These are phyloP conservation scores for Lissonota sp. DNA, from an alignment of 2,888 invertebrate genomes.

Conservation along the genomic window DNA sequence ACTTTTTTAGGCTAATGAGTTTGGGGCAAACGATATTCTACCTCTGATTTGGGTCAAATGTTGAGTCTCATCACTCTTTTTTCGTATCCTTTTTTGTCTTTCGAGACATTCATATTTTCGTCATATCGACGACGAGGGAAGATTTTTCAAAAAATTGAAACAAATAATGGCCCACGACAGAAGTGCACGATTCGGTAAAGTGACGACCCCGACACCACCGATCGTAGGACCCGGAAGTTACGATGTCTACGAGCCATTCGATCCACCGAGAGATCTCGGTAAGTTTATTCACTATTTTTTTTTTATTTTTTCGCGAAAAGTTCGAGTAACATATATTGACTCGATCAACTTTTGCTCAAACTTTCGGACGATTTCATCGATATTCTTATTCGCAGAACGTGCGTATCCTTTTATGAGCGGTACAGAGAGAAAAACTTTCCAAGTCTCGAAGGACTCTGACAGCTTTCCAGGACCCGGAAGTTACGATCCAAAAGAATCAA, in stretches of 20 bases:
- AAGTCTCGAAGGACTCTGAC: slow-evolving; percentile 59
- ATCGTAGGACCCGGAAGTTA: slow-evolving; percentile 72
- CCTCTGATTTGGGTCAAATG: not conserved
- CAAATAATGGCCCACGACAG: slow-evolving; percentile 69
- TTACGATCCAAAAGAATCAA: slow-evolving; percentile 64
- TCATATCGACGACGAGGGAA: too few relatives aligned
- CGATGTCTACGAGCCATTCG: slow-evolving; percentile 59
- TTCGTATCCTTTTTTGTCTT: not conserved
- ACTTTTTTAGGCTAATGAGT: too few relatives aligned
- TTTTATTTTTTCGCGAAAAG: too few relatives aligned
- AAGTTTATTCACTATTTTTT: not conserved
- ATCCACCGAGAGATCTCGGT: slow-evolving; percentile 67
- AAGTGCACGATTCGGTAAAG: slow-evolving; percentile 67
- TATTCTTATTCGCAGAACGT: slow-evolving; percentile 50
- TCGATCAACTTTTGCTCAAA: not conserved
- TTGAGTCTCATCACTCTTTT: not conserved
- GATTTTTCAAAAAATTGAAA: too few relatives aligned
- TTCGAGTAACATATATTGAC: too few relatives aligned
- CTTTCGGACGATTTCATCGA: not conserved
- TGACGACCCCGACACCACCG: slow-evolving; percentile 60
- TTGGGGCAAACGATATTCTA: not conserved
- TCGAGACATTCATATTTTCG: not conserved
- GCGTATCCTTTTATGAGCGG: slow-evolving; percentile 71
- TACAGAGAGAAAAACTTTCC: slow-evolving; percentile 61
- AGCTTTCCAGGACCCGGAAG: slow-evolving; percentile 68